Evolutionary conservation across 2,888 invertebrate species (phyloP), one percentile per base, ranked within the genome.

Genomic region (Aphidoletes aphidimyza): DNA sequence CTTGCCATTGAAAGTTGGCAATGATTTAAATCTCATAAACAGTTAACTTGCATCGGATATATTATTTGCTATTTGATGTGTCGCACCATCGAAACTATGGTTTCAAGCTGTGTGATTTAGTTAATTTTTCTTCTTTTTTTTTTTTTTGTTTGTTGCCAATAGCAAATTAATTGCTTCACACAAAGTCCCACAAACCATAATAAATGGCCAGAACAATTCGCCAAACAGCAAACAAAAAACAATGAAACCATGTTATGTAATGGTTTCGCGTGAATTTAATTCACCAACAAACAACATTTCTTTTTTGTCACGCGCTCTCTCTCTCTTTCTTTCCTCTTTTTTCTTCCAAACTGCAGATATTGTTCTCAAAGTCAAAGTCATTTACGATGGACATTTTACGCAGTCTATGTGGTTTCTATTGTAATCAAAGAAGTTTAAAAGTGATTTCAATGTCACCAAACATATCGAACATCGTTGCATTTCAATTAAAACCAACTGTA

Each of bases 361-460:
- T 69, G 14, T 30, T 69, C 30, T 30, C 17, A 34, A 69, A 69
- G 69, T 69, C 69, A 34, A 69, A 69, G 69, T 69, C 69, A 69
- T 69, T 69, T 69, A 30, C 69, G 26, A 69, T 69, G 26, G 30
- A 30, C 11, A 69, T 26, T 2, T 69, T 34, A 69, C 69, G 69
- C 69, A 69, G 34, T 69, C n/a, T 34, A 69, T 69, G 26, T 2
- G 5, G 26, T 30, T 30, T 69, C 14, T 54, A 5, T 54, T 54
- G 17, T 2, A 3, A 3, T 11, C 17, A 34, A 30, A 17, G 5
- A 83, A 83, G 42, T 83, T 37, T 83, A 14, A 39, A 17, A 22
- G 83, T 3, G 37, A 26, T 83, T 83, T 83, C 83, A 83, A 83
- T 83, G 83, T 26, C 39, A 83, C 22, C 5, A 9, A 3, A 83